These are phyloP conservation scores for Cassiopea xamachana DNA, from an alignment of 30 jellyfish, hydroid and myxozoan genomes.

Conservation along the genomic window DNA sequence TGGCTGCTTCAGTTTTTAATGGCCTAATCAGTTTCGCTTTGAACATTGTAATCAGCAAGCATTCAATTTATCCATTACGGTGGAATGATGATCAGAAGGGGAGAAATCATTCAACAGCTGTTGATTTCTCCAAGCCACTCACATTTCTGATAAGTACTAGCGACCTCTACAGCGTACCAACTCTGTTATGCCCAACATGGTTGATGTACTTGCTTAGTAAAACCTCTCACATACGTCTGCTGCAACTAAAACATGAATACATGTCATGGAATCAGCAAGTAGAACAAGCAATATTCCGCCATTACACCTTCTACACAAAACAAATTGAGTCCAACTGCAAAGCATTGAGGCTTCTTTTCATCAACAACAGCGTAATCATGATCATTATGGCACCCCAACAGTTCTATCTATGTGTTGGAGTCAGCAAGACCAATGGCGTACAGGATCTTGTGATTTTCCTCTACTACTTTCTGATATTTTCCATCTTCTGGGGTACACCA, in stretches of 20 bases:
- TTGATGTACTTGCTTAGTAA: conserved; percentile 36
- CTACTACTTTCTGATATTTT: background rate
- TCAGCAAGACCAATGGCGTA: background rate
- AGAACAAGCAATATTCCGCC: conserved; percentile 34
- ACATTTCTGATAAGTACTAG: background rate
- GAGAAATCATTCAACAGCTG: background rate
- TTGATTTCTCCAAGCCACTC: background rate
- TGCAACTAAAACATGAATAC: conserved; percentile 3
- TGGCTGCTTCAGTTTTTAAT: background rate
- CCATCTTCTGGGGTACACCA: conserved; percentile 36
- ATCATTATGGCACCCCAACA: conserved; percentile 22
- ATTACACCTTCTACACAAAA: background rate
- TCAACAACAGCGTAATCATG: conserved; percentile 25
- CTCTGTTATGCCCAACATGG: conserved; percentile 17
- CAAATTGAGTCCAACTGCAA: conserved; percentile 1
- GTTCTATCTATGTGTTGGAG: conserved; percentile 13
- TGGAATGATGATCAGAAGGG: background rate
- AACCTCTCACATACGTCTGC: conserved; percentile 9
- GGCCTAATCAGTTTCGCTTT: background rate
- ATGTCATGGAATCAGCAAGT: conserved; percentile 23
- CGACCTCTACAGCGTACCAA: conserved; percentile 1
- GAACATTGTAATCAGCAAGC: background rate
- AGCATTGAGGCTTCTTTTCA: background rate
- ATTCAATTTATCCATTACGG: background rate
- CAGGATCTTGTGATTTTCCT: background rate